These are phyloP conservation scores for Dolichallabes microphthalmus DNA, from an alignment of 2,113 vertebrate species.

Conservation along the genomic window DNA sequence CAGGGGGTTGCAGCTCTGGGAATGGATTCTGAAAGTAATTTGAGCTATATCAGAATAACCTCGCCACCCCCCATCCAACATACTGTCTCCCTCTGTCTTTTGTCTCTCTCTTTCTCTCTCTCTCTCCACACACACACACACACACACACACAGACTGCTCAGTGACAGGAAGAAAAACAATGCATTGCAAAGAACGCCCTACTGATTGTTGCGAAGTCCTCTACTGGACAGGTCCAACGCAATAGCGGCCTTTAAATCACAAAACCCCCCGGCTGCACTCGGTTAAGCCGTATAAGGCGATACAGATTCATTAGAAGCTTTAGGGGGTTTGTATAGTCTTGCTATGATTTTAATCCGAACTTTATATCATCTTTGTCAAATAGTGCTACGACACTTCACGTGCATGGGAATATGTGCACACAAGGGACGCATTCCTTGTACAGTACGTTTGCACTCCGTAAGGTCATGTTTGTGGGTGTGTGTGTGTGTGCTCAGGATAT, in stretches of 20 bases:
- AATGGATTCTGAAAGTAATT: slow-evolving; percentile 61
- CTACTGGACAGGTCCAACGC: background rate
- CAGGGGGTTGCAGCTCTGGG: slow-evolving; percentile 59
- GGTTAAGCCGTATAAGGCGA: background rate
- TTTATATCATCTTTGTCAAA: background rate
- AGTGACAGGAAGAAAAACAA: slow-evolving; percentile 34
- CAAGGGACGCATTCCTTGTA: slow-evolving; percentile 36
- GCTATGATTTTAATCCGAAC: background rate
- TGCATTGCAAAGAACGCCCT: slow-evolving; percentile 18
- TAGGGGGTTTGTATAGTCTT: background rate
- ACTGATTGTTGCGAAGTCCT: slow-evolving; percentile 7
- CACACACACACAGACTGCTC: slow-evolving; percentile 32
- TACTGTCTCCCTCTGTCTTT: slow-evolving; percentile 29
- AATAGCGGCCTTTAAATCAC: background rate
- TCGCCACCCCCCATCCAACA: slow-evolving; percentile 38
- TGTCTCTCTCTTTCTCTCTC: slow-evolving; percentile 25
- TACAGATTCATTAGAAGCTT: background rate
- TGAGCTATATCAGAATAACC: slow-evolving; percentile 63
- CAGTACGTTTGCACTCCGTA: slow-evolving; percentile 31
- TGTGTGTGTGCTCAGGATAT: slow-evolving; percentile 55
- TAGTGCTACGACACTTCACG: background rate
- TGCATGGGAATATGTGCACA: background rate
- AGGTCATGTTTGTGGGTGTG: slow-evolving; percentile 41
- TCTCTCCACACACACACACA: background rate
- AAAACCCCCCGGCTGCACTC: background rate